phyloP scores from a whole-genome alignment of 2,888 invertebrate species.

The Thyatira batis region DNA sequence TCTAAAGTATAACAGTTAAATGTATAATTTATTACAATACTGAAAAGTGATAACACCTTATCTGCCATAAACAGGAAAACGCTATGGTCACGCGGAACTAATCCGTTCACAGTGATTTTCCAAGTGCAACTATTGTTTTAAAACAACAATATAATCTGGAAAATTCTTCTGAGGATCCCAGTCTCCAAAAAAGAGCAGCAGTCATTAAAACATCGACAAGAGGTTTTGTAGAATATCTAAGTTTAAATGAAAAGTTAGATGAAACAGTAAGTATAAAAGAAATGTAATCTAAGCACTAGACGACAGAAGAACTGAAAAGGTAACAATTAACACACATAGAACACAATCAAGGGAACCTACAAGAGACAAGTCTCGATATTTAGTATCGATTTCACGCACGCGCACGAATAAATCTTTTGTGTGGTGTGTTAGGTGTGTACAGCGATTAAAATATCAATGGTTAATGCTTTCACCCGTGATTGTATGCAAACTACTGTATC shows the following conservation, averaged over 20 bases:
- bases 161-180: no score
- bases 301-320: background rate
- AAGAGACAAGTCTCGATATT: conserved; percentile 21
- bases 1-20: background rate
- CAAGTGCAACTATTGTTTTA: background rate
- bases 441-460: conserved; percentile 76
- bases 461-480: conserved; percentile 70
- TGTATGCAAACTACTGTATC: conserved; percentile 74
- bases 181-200: no score
- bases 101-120: background rate
- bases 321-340: background rate
- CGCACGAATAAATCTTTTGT: conserved; percentile 55
- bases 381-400: conserved; percentile 66
- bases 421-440: conserved; percentile 17
- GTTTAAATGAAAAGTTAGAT: background rate
- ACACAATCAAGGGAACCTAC: conserved; percentile 24
- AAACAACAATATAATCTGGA: no score
- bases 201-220: background rate
- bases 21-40: background rate
- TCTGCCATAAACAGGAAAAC: background rate
- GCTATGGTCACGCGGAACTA: background rate
- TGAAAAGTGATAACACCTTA: background rate
- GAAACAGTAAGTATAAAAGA: no score
- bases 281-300: background rate
- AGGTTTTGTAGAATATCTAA: background rate